Evolutionary conservation across 2,113 vertebrate species (phyloP).

Genomic region (Circaetus gallicus): DNA sequence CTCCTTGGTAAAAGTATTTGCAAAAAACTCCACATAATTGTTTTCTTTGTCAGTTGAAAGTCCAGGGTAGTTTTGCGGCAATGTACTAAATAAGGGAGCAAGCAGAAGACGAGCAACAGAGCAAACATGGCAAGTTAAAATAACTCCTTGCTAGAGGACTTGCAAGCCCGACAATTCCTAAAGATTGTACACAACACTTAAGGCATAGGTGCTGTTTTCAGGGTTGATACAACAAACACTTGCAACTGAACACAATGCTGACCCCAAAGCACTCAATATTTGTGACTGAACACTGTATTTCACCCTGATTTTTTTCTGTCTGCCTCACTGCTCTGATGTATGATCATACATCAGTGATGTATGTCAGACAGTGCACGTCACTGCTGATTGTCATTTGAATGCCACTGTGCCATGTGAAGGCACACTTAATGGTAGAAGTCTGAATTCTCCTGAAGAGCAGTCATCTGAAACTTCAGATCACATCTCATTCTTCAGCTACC

Average conservation of each 20-base stretch:
- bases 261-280: not conserved
- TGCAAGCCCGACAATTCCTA: not conserved
- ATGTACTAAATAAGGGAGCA: not conserved
- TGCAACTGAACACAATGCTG: not conserved
- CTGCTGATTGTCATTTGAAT: not conserved
- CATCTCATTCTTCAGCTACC: not conserved
- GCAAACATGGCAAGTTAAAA: not conserved
- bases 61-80: not conserved
- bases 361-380: not conserved
- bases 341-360: fast-evolving
- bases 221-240: not conserved
- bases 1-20: not conserved
- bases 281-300: not conserved
- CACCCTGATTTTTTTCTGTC: not conserved
- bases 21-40: not conserved
- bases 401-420: not conserved
- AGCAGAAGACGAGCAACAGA: not conserved
- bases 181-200: not conserved
- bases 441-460: not conserved
- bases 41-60: not conserved
- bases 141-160: not conserved
- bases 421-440: no score
- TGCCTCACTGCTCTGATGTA: not conserved
- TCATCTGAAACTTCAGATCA: not conserved
- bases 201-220: not conserved